Evolutionary conservation across 2,888 invertebrate genomes (phyloP), one percentile per base, ranked within the genome.

Genomic region (Barypeithes pellucidus): DNA sequence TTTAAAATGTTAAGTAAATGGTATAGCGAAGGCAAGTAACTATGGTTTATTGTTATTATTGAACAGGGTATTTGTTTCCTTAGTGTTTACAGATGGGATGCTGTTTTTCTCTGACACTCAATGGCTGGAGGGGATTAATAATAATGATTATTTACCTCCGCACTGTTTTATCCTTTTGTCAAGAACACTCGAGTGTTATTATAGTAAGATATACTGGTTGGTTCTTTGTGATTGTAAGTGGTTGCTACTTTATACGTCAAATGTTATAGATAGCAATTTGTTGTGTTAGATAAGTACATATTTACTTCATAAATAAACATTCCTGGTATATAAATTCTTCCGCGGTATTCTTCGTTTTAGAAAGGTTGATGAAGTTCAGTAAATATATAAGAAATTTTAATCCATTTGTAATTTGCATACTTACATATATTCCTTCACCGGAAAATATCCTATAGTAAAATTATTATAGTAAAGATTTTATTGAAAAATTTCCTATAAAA

Each of bases 31-130:
- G 45, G 61, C 61, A 61, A 29, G 43, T 20, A 41, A 43, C 52
- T 39, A 60, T 43, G 43, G 61, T 61, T 45, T 61, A 61, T 68
- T 60, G 61, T 61, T 68, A 68, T 68, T 68, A 68, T 61, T 68
- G 61, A 61, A 47, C 39, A 61, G 59, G 18, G 68, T 60, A 68
- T 68, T 68, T 68, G 61, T 68, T 68, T 60, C 68, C 68, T 59
- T 47, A 18, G 68, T 68, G 60, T 67, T 68, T 68, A 68, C 68
- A 61, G 61, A 68, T 61, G 68, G 61, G 59, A 68, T 39, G 61
- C 22, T 36, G 60, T 47, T 68, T 61, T 52, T 47, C 60, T 61
- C 60, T 52, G 68, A 68, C 68, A 68, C 68, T 50, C 68, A 52
- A 68, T 61, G 18, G 68, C 68, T 68, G 22, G 33, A 60, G 47